phyloP scores from a whole-genome alignment of 2,113 vertebrate species.

The Panthera tigris region DNA sequence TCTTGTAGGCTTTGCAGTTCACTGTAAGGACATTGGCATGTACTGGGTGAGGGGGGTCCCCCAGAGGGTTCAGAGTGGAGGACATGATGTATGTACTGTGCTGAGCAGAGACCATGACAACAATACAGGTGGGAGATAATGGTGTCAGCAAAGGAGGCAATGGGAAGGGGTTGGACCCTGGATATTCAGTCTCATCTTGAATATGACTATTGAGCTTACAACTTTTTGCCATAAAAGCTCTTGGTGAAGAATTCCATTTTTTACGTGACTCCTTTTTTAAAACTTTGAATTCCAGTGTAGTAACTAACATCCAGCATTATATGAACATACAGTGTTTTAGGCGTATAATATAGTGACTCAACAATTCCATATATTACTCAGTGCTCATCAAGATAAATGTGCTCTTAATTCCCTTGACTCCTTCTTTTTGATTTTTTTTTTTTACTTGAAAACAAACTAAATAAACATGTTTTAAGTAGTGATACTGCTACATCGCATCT shows the following conservation, averaged over 20 bases:
- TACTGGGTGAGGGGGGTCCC: rapidly evolving
- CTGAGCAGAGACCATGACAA: neutral
- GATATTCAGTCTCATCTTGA: neutral
- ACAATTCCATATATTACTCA: too few relatives aligned
- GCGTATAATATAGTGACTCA: too few relatives aligned
- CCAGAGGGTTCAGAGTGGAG: neutral
- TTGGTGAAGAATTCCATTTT: neutral
- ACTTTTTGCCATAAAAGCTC: neutral
- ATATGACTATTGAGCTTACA: neutral
- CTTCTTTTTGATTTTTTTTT: neutral
- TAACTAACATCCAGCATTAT: too few relatives aligned
- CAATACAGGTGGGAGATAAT: too few relatives aligned
- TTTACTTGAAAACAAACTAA: neutral
- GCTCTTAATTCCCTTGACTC: too few relatives aligned
- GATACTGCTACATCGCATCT: neutral
- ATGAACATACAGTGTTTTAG: too few relatives aligned
- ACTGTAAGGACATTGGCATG: neutral
- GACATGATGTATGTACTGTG: neutral
- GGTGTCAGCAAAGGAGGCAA: neutral
- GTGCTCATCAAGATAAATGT: too few relatives aligned
- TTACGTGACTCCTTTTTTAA: neutral
- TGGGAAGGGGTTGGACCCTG: neutral
- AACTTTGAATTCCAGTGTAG: too few relatives aligned
- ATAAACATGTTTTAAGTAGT: neutral
- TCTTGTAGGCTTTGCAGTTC: too few relatives aligned